Base-by-base conservation (phyloP, 2,113 vertebrate species). In the Promerops cafer region DNA sequence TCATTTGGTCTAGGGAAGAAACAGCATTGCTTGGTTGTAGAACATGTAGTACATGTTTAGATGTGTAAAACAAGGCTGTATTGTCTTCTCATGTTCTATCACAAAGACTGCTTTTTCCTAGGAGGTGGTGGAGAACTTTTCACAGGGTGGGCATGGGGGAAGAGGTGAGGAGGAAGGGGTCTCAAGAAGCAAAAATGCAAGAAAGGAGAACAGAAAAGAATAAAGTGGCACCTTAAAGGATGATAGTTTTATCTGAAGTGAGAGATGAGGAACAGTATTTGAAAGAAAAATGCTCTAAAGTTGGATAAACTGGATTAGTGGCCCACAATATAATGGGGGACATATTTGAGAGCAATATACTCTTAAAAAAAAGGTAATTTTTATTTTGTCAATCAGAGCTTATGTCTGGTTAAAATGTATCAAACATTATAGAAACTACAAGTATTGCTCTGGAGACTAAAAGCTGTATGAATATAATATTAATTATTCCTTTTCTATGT, bases 401-500 rank as follows among this genome's bases (percentile, higher is more conserved):
- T 59, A 5, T 39, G 49, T 31, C 27, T 65, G 50, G 13, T 44
- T 90, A 40, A 82, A 65, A 79, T 63, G 3, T 77, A 11, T 53
- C 10, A 61, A 39, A 21, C 21, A 57, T 53, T 80, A 7, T 47
- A 27, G n/a, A 78, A 78, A 60, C 5, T 23, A 12, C 2, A 90
- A 63, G 30, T 94, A n/a, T 1, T 75, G 27, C 16, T 75, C 70
- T 74, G 33, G 26, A 64, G 33, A 74, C 40, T 52, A 78, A 6
- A 80, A 90, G 4, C 49, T 63, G 10, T 76, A 42, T 10, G 4
- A 61, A 52, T 91, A 40, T 54, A 11, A 4, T 63, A 49, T 52
- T 95, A 90, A 93, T 92, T 72, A 64, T 45, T 79, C n/a, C 3
- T 91, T 64, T 94, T 89, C 22, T 71, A 0, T 92, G 7, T 97